Conservation (phyloP, 2,113 vertebrate species). For the Sylvia atricapilla region DNA sequence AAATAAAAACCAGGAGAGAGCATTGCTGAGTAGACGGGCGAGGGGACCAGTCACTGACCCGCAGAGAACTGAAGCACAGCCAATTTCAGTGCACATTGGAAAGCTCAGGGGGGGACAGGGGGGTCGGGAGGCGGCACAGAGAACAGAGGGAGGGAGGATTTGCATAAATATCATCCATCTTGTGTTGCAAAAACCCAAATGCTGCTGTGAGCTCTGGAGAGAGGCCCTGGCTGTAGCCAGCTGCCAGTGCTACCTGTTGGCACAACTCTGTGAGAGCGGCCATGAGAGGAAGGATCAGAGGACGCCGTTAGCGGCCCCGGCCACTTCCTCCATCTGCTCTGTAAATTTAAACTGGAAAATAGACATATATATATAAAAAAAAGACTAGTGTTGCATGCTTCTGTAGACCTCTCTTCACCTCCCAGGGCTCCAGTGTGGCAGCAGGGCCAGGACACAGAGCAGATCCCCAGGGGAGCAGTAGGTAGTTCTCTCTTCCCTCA, state of each 20-base stretch:
- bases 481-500: slow-evolving; percentile 1
- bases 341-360: neutral
- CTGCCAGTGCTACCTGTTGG: slow-evolving; percentile 52
- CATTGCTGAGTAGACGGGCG: neutral
- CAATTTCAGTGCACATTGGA: slow-evolving; percentile 45
- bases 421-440: neutral
- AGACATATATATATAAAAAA: neutral
- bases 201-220: slow-evolving; percentile 19
- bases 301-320: neutral
- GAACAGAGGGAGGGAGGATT: neutral
- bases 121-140: neutral
- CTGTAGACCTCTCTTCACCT: neutral
- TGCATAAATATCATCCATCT: slow-evolving; percentile 67
- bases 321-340: slow-evolving; percentile 60
- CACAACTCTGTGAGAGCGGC: slow-evolving; percentile 37
- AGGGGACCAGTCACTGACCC: slow-evolving; percentile 63
- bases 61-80: slow-evolving; percentile 65
- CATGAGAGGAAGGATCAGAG: slow-evolving; percentile 34
- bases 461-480: neutral
- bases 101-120: neutral
- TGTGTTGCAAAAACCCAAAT: slow-evolving; percentile 25
- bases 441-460: slow-evolving; percentile 7
- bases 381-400: slow-evolving; percentile 47
- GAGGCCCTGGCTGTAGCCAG: neutral
- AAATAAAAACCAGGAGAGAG: slow-evolving; percentile 43